Base-by-base conservation (phyloP, 1,140 invertebrate species). In the Paralvinella palmiformis region DNA sequence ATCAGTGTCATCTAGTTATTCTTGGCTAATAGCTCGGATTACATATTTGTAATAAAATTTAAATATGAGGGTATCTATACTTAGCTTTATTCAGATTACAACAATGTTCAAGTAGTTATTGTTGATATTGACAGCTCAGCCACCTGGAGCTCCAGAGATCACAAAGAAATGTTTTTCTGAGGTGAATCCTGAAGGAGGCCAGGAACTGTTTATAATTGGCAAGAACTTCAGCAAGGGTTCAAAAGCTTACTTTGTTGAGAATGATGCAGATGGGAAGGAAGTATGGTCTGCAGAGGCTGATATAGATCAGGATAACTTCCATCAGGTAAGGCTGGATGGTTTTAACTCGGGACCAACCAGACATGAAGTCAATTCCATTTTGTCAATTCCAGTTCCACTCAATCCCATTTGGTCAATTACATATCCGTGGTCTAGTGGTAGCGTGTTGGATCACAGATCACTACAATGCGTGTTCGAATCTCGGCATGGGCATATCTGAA, bases 141-240 rank as follows among this genome's bases (percentile, higher is more conserved):
- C 94, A 15, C 89, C 93, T 6, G 95, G 94, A 48, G 87, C 93
- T 44, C 95, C 95, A 17, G 95, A 98, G 82, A 94, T 97, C 61
- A 92, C 90, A 71, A 93, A 94, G 76, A 94, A 94, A 77, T 96
- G 93, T 0, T 75, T 94, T 5, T 86, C 85, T 22, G 88, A 89
- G 22, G 90, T 88, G 72, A 86, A 87, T 7, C 88, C 88, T 0
- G 85, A 85, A 48, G 94, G 94, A 6, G 91, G 91, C 1, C 63
- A 70, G 24, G 94, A 96, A 74, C 80, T 98, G 17, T 96, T 96
- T 76, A 89, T 97, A 52, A 87, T 98, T 58, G 94, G 95, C 10
- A 96, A 97, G 80, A 97, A 98, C 81, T 97, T 98, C 76, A 84
- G 94, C 15, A 96, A 96, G 81, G 93, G 96, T 79, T 94, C 92